These are phyloP conservation scores for Uria lomvia DNA, from an alignment of 2,113 vertebrate species.

Conservation along the genomic window DNA sequence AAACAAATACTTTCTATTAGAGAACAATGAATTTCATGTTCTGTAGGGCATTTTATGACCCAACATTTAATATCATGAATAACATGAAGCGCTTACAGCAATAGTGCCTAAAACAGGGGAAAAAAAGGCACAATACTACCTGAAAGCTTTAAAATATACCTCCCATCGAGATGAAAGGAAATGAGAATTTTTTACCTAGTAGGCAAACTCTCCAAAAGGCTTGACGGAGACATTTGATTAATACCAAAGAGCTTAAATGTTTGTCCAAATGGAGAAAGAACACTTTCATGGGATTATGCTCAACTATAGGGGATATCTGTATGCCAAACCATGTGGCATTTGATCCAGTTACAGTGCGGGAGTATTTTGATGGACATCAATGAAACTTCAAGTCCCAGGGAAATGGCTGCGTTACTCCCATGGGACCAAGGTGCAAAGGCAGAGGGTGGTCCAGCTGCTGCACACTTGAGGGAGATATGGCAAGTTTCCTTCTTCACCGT, in stretches of 20 bases:
- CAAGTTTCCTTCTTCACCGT: fast-evolving
- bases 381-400: background rate
- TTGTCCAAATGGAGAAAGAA: background rate
- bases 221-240: background rate
- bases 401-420: background rate
- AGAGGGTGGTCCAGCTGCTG: background rate
- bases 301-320: fast-evolving
- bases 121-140: background rate
- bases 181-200: background rate
- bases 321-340: background rate
- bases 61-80: background rate
- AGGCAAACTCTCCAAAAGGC: background rate
- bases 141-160: background rate
- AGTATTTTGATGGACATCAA: background rate
- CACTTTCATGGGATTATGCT: background rate
- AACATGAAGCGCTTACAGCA: background rate
- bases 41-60: background rate
- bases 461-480: fast-evolving
- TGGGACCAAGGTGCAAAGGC: background rate
- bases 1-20: constrained; percentile 6
- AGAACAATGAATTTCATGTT: background rate
- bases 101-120: background rate
- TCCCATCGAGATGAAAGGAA: background rate
- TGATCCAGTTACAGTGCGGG: background rate
- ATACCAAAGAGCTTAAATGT: background rate